phyloP scores from a whole-genome alignment of 2,113 vertebrate species.

The Pluvialis apricaria region DNA sequence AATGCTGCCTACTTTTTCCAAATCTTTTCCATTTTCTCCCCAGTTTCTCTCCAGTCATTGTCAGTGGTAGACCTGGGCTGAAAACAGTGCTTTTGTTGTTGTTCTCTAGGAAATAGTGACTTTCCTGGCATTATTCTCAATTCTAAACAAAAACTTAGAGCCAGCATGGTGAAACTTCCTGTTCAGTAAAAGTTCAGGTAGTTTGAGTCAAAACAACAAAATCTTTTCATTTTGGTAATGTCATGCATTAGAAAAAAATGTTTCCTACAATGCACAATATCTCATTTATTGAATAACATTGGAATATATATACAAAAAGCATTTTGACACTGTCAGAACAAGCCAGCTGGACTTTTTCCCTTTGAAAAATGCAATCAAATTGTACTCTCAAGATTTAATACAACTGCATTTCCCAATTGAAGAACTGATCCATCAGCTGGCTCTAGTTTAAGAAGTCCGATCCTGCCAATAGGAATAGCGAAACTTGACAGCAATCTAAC shows the following conservation, averaged over 20 bases:
- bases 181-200: not conserved
- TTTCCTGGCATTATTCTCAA: not conserved
- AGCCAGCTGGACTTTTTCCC: not conserved
- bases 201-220: not conserved
- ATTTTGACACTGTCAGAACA: not conserved
- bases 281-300: not conserved
- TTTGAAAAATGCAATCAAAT: constrained; percentile 9
- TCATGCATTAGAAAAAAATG: not conserved
- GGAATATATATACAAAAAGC: not conserved
- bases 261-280: not conserved
- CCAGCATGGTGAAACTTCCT: not conserved
- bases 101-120: not conserved
- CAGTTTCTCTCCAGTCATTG: not conserved
- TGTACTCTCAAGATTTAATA: not conserved
- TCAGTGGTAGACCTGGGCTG: not conserved
- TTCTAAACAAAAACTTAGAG: not conserved
- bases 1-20: not conserved
- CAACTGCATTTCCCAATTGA: not conserved
- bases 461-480: not conserved
- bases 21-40: not conserved
- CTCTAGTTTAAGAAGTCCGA: not conserved
- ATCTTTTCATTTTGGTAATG: not conserved
- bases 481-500: not conserved
- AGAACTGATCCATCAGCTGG: not conserved
- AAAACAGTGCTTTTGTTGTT: not conserved